Percentiles rank a stretch among this genome's conserved stretches.
phyloP scores from a whole-genome alignment of 2,113 vertebrate species.

The Gavia stellata region DNA sequence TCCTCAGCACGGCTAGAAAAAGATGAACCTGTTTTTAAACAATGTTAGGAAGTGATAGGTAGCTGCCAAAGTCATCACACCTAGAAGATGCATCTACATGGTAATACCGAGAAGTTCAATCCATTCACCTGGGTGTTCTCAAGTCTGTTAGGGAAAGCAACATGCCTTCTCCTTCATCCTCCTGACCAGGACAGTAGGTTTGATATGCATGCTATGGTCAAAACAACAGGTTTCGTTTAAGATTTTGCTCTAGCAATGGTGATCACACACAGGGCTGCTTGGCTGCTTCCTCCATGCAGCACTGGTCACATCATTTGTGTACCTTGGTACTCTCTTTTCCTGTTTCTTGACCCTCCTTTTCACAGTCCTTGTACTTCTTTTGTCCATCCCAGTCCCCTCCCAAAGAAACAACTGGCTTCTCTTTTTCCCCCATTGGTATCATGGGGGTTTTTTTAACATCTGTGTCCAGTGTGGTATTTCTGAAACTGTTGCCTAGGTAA shows the following conservation, averaged over 20 bases:
- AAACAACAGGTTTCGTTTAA: not conserved
- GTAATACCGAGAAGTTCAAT: too few species aligned
- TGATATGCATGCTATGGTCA: not conserved
- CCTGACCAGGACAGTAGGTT: not conserved
- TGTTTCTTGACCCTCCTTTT: not conserved
- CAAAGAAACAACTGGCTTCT: not conserved
- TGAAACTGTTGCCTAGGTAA: not conserved
- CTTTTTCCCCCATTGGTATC: not conserved
- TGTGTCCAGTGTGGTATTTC: not conserved
- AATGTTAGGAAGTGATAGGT: not conserved
- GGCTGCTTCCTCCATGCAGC: not conserved
- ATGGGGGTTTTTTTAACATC: rapidly evolving
- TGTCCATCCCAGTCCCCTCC: not conserved
- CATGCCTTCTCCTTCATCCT: not conserved
- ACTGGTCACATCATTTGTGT: not conserved
- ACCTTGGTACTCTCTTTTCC: not conserved
- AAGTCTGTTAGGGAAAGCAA: not conserved
- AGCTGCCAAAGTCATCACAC: not conserved
- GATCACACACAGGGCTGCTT: not conserved
- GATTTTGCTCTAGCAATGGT: not conserved
- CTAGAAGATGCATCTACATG: too few species aligned
- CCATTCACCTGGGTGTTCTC: too few species aligned
- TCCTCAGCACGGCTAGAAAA: not conserved
- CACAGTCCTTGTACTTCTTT: not conserved
- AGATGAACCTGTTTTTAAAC: not conserved